Percentiles rank a stretch among this genome's conserved stretches.
Evolutionary conservation across 2,113 vertebrate genomes (phyloP).

Genomic region (Ceyx margarethae): DNA sequence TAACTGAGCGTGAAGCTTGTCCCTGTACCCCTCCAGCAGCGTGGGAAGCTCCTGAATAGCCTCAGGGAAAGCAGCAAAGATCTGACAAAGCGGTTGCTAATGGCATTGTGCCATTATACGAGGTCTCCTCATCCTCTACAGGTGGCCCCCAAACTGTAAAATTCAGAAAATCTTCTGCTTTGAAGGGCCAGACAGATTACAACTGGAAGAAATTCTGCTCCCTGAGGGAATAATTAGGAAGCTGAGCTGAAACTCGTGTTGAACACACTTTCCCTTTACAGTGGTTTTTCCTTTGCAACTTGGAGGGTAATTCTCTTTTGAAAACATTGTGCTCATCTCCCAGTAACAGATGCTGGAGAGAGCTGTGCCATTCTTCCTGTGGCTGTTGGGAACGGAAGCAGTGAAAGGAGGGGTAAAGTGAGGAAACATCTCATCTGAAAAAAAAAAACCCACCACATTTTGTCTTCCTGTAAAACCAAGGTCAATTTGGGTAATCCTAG

Average conservation of each 20-base stretch:
- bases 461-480: not conserved
- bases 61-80: not conserved
- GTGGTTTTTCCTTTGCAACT: not conserved
- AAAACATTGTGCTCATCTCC: not conserved
- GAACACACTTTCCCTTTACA: not conserved
- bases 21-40: fast-evolving
- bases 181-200: not conserved
- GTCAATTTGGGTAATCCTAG: not conserved
- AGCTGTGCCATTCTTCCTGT: not conserved
- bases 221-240: slow-evolving; percentile 31
- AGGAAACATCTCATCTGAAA: not conserved
- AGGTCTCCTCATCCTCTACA: not conserved
- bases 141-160: not conserved
- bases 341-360: not conserved
- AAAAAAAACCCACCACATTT: fast-evolving
- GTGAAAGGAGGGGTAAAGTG: not conserved
- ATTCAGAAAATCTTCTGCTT: not conserved
- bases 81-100: not conserved
- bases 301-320: not conserved
- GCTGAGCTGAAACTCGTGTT: not conserved
- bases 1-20: not conserved
- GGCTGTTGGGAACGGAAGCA: not conserved
- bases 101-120: not conserved
- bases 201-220: slow-evolving; percentile 16
- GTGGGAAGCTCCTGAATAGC: not conserved